Percentiles rank a stretch among this genome's conserved stretches.
Evolutionary conservation across 2,797 vertebrate species (phyloP).

Genomic region (Chelidonichthys spinosus): DNA sequence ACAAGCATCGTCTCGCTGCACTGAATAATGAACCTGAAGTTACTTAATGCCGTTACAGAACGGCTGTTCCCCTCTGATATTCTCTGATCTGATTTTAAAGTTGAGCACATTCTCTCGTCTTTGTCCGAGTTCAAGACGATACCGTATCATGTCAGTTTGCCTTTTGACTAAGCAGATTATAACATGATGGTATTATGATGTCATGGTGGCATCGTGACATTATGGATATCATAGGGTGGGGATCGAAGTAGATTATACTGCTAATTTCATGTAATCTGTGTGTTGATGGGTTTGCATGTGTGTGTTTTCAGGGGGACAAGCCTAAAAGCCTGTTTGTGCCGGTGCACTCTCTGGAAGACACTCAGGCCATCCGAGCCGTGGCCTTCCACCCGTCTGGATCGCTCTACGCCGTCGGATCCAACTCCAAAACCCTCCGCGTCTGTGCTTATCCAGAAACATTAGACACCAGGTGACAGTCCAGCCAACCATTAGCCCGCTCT

Average conservation of each 20-base stretch:
- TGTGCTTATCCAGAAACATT: constrained; percentile 94
- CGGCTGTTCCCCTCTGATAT: neutral
- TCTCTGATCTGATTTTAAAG: constrained; percentile 12
- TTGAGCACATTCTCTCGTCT: neutral
- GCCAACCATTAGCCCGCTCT: neutral
- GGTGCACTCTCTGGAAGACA: constrained; percentile 92
- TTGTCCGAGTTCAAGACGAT: constrained; percentile 1
- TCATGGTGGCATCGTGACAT: constrained; percentile 22
- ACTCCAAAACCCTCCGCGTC: constrained; percentile 96
- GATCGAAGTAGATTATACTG: constrained; percentile 31
- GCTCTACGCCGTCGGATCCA: constrained; percentile 95
- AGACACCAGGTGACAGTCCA: constrained; percentile 87
- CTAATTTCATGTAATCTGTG: constrained; percentile 30
- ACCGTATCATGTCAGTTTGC: constrained; percentile 12
- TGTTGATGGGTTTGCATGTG: constrained; percentile 36
- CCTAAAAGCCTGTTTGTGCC: constrained; percentile 72
- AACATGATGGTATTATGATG: constrained; percentile 5
- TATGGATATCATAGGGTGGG: constrained; percentile 4
- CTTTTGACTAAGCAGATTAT: constrained; percentile 47
- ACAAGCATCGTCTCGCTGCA: too few species aligned
- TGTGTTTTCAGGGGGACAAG: constrained; percentile 67
- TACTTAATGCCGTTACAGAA: neutral
- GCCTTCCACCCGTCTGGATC: constrained; percentile 95
- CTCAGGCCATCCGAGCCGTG: constrained; percentile 95
- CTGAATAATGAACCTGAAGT: neutral